Percentiles rank a stretch among this genome's conserved stretches.
phyloP scores from a whole-genome alignment of 2,888 invertebrate species.

The Philereme transversata region DNA sequence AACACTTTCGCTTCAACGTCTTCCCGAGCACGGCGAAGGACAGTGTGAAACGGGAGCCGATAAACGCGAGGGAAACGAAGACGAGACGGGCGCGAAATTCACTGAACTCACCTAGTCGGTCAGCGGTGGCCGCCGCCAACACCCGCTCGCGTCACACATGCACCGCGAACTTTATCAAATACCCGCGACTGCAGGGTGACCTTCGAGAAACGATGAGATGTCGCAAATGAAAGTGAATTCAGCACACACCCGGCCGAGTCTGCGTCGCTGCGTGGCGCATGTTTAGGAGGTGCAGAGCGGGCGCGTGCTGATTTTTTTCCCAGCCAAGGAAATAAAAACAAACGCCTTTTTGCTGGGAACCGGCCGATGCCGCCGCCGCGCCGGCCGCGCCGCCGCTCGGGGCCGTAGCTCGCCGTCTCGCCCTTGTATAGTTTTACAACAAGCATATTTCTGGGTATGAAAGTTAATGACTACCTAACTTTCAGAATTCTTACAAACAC shows the following conservation, averaged over 20 bases:
- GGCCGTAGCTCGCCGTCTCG: conserved; percentile 1
- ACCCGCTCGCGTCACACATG: conserved; percentile 65
- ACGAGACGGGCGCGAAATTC: conserved; percentile 70
- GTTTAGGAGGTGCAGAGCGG: conserved; percentile 84
- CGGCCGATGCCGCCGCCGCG: conserved; percentile 52
- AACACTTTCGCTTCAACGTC: conserved; percentile 65
- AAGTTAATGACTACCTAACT: background rate
- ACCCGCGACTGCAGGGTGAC: conserved; percentile 73
- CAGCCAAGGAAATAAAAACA: conserved; percentile 83
- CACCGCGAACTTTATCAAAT: conserved; percentile 48
- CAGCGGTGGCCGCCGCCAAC: conserved; percentile 74
- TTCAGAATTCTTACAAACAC: background rate
- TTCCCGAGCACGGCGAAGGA: conserved; percentile 65
- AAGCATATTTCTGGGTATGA: background rate
- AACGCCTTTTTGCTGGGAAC: conserved; percentile 78
- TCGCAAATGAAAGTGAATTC: conserved; percentile 84
- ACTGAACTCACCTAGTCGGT: conserved; percentile 78
- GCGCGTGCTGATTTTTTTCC: conserved; percentile 79
- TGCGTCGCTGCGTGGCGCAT: conserved; percentile 85
- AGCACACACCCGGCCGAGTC: conserved; percentile 79
- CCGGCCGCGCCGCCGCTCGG: conserved; percentile 23
- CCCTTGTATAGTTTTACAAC: background rate
- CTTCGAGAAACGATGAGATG: conserved; percentile 81
- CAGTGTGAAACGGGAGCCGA: conserved; percentile 70
- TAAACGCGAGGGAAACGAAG: conserved; percentile 70